phyloP scores from a whole-genome alignment of 2,797 vertebrate species.

The Phylloscopus collybita region DNA sequence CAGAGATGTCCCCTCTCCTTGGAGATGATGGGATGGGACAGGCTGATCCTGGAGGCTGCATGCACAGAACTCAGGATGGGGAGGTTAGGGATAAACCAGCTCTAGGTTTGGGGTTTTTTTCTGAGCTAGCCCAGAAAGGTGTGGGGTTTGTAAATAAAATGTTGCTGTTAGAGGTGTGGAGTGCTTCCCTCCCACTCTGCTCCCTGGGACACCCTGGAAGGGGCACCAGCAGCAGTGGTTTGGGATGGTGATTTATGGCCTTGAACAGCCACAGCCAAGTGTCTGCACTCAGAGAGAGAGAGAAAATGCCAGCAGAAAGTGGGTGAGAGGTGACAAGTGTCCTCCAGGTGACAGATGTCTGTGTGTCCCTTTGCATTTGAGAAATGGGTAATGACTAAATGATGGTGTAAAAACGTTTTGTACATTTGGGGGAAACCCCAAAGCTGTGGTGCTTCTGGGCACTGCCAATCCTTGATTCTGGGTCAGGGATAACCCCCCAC shows the following conservation, averaged over 20 bases:
- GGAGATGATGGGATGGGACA: neutral
- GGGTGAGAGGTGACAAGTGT: neutral
- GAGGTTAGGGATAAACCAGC: neutral
- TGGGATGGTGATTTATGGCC: neutral
- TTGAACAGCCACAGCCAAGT: neutral
- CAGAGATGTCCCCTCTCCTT: neutral
- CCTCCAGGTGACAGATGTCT: neutral
- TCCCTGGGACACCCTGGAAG: neutral
- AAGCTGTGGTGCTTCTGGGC: neutral
- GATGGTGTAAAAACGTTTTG: neutral
- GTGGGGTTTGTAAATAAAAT: neutral
- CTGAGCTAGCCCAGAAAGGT: neutral
- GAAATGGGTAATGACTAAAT: neutral
- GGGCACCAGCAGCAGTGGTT: neutral
- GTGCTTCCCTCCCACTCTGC: neutral
- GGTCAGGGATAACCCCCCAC: neutral
- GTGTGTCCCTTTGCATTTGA: neutral
- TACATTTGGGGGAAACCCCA: neutral
- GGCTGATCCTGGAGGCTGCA: fast-evolving
- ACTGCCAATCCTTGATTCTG: neutral
- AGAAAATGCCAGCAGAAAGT: neutral
- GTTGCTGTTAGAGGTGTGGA: neutral
- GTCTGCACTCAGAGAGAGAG: neutral
- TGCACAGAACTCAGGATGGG: fast-evolving
- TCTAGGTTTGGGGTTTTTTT: neutral